Evolutionary conservation across 2,888 invertebrate genomes (phyloP), one percentile per base, ranked within the genome.

Genomic region (Parnassius smintheus): DNA sequence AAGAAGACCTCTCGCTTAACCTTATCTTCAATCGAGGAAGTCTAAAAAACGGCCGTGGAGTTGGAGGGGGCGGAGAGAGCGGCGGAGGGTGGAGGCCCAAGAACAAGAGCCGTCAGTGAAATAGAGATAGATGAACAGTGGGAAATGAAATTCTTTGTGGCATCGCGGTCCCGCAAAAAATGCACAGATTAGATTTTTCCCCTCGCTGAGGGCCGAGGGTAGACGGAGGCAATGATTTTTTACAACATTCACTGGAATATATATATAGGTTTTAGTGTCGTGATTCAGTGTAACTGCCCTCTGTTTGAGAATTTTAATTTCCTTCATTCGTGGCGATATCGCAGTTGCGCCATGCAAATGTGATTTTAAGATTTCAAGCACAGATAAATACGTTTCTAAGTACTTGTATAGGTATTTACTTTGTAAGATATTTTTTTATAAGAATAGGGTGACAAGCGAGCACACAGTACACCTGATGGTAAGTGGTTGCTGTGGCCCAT

Each of bases 101-200:
- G 91, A 92, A 92, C 91, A 91, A 90, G 90, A 85, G 90, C 86
- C 89, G 91, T 91, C 91, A 91, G 85, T 91, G 91, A 89, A 91
- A 91, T 91, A 91, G 91, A 92, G 92, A 92, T 91, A 92, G 91
- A 92, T 92, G 92, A 92, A 92, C 91, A 92, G 91, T 91, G 90
- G 92, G 92, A 92, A 92, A 92, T 92, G 92, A 92, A 92, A 92
- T 92, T 92, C 92, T 92, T 92, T 91, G 92, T 92, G 92, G 92
- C 89, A 88, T 91, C 90, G 91, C 91, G 91, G 90, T 89, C 91
- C 87, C 92, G 91, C 91, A 92, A 92, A 92, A 92, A 92, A 92
- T 92, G 91, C 91, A 89, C 90, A 92, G 92, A 92, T 92, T 92
- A 92, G 92, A 92, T 92, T 92, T 81, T 92, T 90, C 91, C 90